phyloP scores from a whole-genome alignment of 2,113 vertebrate genomes.

The Brachyhypopomus occidentalis region DNA sequence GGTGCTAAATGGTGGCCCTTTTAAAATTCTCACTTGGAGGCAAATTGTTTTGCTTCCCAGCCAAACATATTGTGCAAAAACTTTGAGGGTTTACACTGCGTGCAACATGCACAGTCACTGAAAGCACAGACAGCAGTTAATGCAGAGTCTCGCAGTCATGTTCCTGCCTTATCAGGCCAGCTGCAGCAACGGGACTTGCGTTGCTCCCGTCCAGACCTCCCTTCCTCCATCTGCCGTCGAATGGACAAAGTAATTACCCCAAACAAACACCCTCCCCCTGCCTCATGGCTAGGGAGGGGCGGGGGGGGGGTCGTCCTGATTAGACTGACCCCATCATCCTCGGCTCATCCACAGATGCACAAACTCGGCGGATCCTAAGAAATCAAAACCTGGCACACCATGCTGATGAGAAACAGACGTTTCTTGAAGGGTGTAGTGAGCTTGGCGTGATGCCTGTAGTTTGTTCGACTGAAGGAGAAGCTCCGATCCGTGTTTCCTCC shows the following conservation, averaged over 20 bases:
- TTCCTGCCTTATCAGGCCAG: constrained; percentile 27
- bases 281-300: not conserved
- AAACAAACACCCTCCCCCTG: constrained; percentile 14
- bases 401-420: not conserved
- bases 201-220: not conserved
- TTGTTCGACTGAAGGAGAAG: not conserved
- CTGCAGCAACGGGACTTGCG: constrained; percentile 34
- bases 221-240: constrained; percentile 53
- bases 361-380: not conserved
- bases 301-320: not conserved
- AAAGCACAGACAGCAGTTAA: too few relatives aligned
- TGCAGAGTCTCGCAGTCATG: too few relatives aligned
- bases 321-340: not conserved
- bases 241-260: constrained; percentile 41
- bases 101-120: too few relatives aligned
- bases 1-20: not conserved
- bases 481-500: not conserved
- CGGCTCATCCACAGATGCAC: not conserved
- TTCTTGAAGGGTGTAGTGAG: not conserved
- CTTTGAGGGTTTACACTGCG: too few relatives aligned
- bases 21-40: not conserved
- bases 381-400: not conserved
- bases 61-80: too few relatives aligned
- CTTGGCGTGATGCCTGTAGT: too few relatives aligned
- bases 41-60: not conserved